phyloP scores from a whole-genome alignment of 30 jellyfish, hydroid and myxozoan genomes.

The Sanderia malayensis region DNA sequence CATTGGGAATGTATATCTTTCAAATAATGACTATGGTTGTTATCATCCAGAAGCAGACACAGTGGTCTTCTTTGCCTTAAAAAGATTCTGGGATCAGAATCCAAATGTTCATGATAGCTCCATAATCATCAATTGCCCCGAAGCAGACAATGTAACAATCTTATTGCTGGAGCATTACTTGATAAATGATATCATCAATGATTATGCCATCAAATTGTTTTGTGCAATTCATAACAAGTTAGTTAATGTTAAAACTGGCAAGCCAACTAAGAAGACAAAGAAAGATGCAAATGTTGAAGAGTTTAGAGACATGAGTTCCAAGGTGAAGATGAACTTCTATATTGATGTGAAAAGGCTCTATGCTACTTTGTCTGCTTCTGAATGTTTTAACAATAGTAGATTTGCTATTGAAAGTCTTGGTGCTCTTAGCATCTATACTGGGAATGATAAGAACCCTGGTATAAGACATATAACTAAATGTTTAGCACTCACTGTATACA shows the following conservation, averaged over 20 bases:
- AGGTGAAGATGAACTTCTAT: slow-evolving; percentile 12
- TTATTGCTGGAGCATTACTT: slow-evolving; percentile 19
- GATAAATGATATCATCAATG: slow-evolving; percentile 2
- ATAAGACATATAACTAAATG: slow-evolving; percentile 14
- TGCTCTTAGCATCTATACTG: slow-evolving; percentile 25
- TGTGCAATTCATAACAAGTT: slow-evolving; percentile 14
- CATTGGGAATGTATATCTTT: not conserved
- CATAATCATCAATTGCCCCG: slow-evolving; percentile 2
- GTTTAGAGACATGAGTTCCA: not conserved
- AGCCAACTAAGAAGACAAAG: slow-evolving; percentile 7
- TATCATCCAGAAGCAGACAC: slow-evolving; percentile 34
- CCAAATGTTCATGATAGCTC: not conserved
- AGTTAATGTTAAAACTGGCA: slow-evolving; percentile 16
- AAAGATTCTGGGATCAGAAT: not conserved
- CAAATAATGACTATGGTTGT: slow-evolving; percentile 8
- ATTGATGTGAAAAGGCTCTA: slow-evolving; percentile 8
- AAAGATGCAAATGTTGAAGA: slow-evolving; percentile 15
- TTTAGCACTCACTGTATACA: slow-evolving; percentile 18
- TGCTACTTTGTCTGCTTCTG: not conserved
- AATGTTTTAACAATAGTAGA: not conserved
- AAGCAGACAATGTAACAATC: not conserved
- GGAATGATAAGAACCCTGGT: slow-evolving; percentile 34
- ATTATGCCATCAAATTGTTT: not conserved
- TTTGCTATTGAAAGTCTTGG: slow-evolving; percentile 21
- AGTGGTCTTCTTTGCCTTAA: slow-evolving; percentile 1